Conservation (phyloP, 2,797 vertebrate species). For the Yasuhikotakia modesta region DNA sequence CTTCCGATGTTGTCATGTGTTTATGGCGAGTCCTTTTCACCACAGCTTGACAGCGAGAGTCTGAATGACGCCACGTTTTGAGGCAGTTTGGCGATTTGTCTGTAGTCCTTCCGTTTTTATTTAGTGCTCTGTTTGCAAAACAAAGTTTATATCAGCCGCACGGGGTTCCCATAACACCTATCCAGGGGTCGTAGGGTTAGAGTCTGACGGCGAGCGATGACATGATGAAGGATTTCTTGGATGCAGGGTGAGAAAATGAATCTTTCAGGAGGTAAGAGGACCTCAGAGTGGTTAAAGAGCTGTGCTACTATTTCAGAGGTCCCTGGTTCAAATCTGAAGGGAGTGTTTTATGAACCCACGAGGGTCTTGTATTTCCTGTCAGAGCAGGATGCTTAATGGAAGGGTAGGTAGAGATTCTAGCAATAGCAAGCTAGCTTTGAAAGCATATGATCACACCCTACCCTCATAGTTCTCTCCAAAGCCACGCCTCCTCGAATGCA, state of each 20-base stretch:
- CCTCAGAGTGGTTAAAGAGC: background rate
- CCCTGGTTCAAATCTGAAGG: constrained; percentile 8
- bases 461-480: too few relatives aligned
- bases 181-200: constrained; percentile 68
- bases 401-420: background rate
- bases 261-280: background rate
- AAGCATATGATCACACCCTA: too few relatives aligned
- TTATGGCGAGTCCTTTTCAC: constrained; percentile 62
- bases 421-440: too few relatives aligned
- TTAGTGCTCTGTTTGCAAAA: constrained; percentile 66
- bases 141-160: constrained; percentile 44
- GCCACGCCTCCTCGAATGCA: too few relatives aligned
- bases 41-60: constrained; percentile 65
- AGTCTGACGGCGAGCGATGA: constrained; percentile 62
- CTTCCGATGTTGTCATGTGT: constrained; percentile 64
- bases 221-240: constrained; percentile 64
- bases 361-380: constrained; percentile 16
- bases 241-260: constrained; percentile 54
- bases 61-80: constrained; percentile 61
- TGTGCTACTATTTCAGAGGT: constrained; percentile 19
- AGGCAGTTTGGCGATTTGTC: constrained; percentile 59
- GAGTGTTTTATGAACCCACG: constrained; percentile 22
- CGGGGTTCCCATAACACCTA: constrained; percentile 53
- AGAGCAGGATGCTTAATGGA: background rate
- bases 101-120: constrained; percentile 64